Base-by-base conservation (phyloP, 1,140 invertebrate species). In the Latrodectus geometricus region DNA sequence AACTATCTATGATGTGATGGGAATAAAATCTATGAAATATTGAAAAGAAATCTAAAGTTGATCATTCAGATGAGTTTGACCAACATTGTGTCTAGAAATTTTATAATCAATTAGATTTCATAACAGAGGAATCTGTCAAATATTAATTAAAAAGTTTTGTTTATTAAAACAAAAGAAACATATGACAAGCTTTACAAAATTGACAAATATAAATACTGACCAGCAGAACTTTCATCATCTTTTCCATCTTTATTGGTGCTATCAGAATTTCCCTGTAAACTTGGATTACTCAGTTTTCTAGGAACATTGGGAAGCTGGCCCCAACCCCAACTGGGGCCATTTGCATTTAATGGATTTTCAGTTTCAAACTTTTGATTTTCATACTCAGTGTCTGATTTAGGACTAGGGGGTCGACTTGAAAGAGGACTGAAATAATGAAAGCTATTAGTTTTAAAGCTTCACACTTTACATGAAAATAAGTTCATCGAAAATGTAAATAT, bases 341-440 rank as follows among this genome's bases (percentile, higher is more conserved):
- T 89, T 21, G 56, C 77, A 79, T 90, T 88, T 66, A 89, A 88
- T 17, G 90, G 89, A 74, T 83, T 89, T 21, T 78, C 87, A 81
- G 76, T 76, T 72, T 89, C 88, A 23, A 88, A 56, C 70, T 90
- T 90, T 80, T 88, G 89, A 81, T 89, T 94, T 91, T 98, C 97
- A 89, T 97, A 95, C 90, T 99, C 97, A 0, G 97, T 97, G 90
- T 99, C 97, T 21, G 97, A 98, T 91, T 97, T 97, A 9, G 97
- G 96, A 49, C 95, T 95, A 84, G 94, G 93, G 78, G 95, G 94
- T 87, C 96, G 93, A 12, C 95, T 95, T 89, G 92, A 92, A 85
- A 92, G 91, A 69, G 94, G 94, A 90, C 94, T 95, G 83, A 11
- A 88, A 86, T 77, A 17, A 72, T 56, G 50, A 56, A 54, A 35